Evolutionary conservation across 1,140 invertebrate genomes (phyloP), one percentile per base, ranked within the genome.

Genomic region (Triops cancriformis): DNA sequence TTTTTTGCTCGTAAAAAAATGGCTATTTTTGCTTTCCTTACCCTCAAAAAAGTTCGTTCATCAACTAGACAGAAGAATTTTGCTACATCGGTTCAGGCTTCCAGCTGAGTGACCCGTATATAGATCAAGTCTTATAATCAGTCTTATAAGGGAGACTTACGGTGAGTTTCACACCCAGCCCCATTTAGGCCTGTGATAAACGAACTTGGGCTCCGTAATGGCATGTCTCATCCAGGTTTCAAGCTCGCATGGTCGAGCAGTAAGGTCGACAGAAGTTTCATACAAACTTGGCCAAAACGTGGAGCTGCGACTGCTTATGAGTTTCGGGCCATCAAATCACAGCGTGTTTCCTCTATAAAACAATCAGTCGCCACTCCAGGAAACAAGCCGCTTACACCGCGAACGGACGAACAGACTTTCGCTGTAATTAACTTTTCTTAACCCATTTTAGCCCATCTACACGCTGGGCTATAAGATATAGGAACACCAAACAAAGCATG

Each of bases 321-420:
- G 51, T 23, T 64, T 64, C 51, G 51, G 51, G 18, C 14, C 51
- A 64, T 64, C 51, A 64, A 64, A 64, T 64, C 51, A 64, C 51
- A 64, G 51, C 51, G 51, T 64, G 51, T 64, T 64, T 64, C 51
- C 51, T 64, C n/a, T 64, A 64, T 64, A 64, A 64, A 64, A 64
- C 51, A 64, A 64, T 64, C 51, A 64, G 51, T 64, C 51, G 51
- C 51, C 51, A 64, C 51, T 3, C 51, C 51, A 64, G 51, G 51
- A 64, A 64, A 64, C 51, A 64, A 64, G 51, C 51, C 6, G 23
- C 11, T 64, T 64, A 64, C 23, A 64, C 51, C 51, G 51, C 51
- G 18, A 64, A 18, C 14, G 18, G 51, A 23, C 10, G 18, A 64
- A 64, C 51, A 64, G 51, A 14, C 23, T 64, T 64, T 64, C 23